Evolutionary conservation across 2,888 invertebrate genomes (phyloP), one percentile per base, ranked within the genome.

Genomic region (Stenolophus ochropezus): DNA sequence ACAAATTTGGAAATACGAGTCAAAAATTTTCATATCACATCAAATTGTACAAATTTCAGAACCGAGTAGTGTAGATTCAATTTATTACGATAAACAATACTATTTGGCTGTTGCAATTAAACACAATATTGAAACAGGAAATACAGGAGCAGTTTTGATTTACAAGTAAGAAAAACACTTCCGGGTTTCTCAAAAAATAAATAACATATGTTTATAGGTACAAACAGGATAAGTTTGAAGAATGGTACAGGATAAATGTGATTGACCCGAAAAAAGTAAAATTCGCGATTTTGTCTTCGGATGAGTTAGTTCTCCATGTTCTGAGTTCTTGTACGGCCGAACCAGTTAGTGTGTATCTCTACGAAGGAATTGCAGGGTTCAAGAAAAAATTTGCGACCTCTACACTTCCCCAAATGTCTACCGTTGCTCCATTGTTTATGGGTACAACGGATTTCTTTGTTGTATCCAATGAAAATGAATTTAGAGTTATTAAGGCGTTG

Each of bases 291-390:
- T 83, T 91, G n/a, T 86, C 88, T 0, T 88, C 90, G 0, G 83
- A 88, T 8, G 91, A 91, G 85, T 85, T 91, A 23, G 84, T 91
- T 14, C 84, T 91, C 0, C 89, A 90, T 82, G 84, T 90, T 1
- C 83, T 89, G 56, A 89, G 89, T 0, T 86, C 87, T 14, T 87
- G 87, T 81, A 85, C 87, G 0, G 86, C 86, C 1, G 87, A 89
- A 82, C 87, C 90, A 1, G 84, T 91, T 18, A 84, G 87, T 4
- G 86, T 90, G 23, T 91, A 89, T 84, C 86, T 87, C 65, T 90
- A 90, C 74, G 86, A 88, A 82, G 91, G 91, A 0, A 86, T 90
- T 5, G 84, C 87, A 27, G 90, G 90, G 3, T 91, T 91, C 84
- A 83, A 79, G 61, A 83, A 84, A 81, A 86, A 85, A 84, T 84